phyloP scores from a whole-genome alignment of 2,888 invertebrate species.

The Zaprionus bogoriensis region DNA sequence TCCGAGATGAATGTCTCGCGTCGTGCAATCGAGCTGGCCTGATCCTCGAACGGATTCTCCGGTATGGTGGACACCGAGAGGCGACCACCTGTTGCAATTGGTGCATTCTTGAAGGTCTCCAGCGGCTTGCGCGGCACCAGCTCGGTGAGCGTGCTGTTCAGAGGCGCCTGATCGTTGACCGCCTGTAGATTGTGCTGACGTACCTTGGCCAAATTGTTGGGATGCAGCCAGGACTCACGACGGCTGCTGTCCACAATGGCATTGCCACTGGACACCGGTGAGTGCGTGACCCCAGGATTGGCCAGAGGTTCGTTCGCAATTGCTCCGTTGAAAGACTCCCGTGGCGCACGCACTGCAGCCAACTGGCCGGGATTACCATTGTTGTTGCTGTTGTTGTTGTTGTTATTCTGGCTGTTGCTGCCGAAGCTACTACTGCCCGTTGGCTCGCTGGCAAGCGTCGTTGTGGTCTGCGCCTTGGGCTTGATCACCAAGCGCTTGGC shows the following conservation, averaged over 20 bases:
- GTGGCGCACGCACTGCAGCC: constrained; percentile 12
- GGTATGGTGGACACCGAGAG: constrained; percentile 74
- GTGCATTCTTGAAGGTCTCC: constrained; percentile 65
- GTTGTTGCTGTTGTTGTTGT: neutral
- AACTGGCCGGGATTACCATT: constrained; percentile 5
- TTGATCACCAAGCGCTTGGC: constrained; percentile 90
- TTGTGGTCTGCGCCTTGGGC: constrained; percentile 80
- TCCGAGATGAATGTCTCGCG: constrained; percentile 67
- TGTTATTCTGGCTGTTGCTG: too few relatives aligned
- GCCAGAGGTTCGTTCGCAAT: constrained; percentile 44
- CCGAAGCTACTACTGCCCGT: neutral
- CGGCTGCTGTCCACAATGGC: constrained; percentile 54
- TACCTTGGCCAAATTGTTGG: constrained; percentile 80
- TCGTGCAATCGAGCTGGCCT: constrained; percentile 49
- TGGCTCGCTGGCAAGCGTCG: constrained; percentile 1
- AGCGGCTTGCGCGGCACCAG: constrained; percentile 79
- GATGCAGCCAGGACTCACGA: constrained; percentile 82
- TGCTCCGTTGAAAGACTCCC: constrained; percentile 61
- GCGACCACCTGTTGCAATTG: constrained; percentile 35
- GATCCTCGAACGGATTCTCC: constrained; percentile 79
- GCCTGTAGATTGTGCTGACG: constrained; percentile 75
- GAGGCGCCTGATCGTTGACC: constrained; percentile 53
- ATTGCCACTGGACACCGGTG: neutral
- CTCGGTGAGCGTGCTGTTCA: constrained; percentile 80
- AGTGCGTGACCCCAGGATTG: neutral